Evolutionary conservation across 2,888 invertebrate species (phyloP).

Genomic region (Nomada goodeniana): DNA sequence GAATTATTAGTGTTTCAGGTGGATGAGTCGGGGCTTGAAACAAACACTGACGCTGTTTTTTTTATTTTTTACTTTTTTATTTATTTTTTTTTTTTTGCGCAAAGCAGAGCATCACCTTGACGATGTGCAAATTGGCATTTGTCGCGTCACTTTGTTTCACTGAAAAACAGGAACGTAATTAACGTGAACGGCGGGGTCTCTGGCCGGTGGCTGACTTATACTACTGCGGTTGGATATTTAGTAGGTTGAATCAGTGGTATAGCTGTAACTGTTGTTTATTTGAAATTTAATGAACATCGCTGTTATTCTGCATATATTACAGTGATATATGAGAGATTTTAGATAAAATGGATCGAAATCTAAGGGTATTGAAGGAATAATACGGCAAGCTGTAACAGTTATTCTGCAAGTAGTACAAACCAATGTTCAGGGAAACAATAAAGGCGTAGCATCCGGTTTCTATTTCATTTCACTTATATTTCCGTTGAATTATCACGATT

Average conservation of each 20-base stretch:
- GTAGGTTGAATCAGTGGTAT: neutral
- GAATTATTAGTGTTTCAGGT: neutral
- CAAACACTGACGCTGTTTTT: neutral
- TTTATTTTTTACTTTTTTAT: no score
- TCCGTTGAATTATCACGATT: no score
- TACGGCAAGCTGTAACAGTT: neutral
- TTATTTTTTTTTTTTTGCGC: no score
- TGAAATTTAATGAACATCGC: neutral
- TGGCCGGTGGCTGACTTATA: slow-evolving; percentile 2
- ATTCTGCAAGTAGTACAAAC: no score
- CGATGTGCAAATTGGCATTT: slow-evolving; percentile 1
- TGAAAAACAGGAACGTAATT: neutral
- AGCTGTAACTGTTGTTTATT: neutral
- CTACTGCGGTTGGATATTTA: slow-evolving; percentile 4
- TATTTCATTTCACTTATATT: neutral
- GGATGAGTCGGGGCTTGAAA: slow-evolving; percentile 5
- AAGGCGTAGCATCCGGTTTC: no score
- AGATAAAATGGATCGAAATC: neutral
- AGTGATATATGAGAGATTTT: neutral
- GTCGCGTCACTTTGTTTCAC: neutral
- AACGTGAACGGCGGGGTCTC: neutral
- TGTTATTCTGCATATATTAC: neutral
- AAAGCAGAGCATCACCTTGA: neutral
- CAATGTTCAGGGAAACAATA: no score
- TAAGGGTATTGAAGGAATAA: neutral